Evolutionary conservation across 2,888 invertebrate species (phyloP).

Genomic region (Sipunculus nudus): DNA sequence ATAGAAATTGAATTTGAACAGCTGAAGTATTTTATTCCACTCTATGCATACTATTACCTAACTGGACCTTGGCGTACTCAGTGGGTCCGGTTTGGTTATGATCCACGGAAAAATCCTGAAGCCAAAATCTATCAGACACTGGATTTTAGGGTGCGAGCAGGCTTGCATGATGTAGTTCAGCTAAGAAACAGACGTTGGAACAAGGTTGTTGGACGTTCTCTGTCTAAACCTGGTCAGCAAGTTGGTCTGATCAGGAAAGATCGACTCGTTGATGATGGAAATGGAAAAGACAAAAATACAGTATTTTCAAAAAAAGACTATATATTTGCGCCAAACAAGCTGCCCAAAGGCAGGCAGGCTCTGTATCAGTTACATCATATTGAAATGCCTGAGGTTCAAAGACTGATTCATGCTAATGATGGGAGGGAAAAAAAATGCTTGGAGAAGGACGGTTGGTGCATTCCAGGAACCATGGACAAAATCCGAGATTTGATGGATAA

Average conservation of each 20-base stretch:
- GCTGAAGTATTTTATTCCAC: constrained; percentile 75
- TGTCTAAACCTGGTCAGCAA: no score
- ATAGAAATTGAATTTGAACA: constrained; percentile 23
- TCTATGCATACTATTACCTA: constrained; percentile 83
- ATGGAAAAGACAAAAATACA: no score
- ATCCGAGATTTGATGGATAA: constrained; percentile 54
- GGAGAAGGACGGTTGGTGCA: constrained; percentile 63
- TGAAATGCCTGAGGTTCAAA: constrained; percentile 79
- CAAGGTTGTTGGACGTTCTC: no score
- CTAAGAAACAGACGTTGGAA: no score
- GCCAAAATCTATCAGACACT: constrained; percentile 88
- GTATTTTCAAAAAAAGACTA: no score
- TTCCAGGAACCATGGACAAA: constrained; percentile 48
- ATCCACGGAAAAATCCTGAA: constrained; percentile 83
- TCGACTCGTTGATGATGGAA: no score
- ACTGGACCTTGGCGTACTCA: constrained; percentile 90
- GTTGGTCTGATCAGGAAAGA: no score
- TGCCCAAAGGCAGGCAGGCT: no score
- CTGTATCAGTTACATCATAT: constrained; percentile 91
- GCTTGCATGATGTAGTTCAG: no score
- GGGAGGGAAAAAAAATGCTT: constrained; percentile 55
- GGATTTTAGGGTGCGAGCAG: constrained; percentile 75
- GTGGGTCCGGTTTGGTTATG: constrained; percentile 91
- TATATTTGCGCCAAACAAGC: no score
- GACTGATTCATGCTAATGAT: constrained; percentile 51